These are phyloP conservation scores for Aleiodes alternator DNA, from an alignment of 2,888 invertebrate species.

Conservation along the genomic window DNA sequence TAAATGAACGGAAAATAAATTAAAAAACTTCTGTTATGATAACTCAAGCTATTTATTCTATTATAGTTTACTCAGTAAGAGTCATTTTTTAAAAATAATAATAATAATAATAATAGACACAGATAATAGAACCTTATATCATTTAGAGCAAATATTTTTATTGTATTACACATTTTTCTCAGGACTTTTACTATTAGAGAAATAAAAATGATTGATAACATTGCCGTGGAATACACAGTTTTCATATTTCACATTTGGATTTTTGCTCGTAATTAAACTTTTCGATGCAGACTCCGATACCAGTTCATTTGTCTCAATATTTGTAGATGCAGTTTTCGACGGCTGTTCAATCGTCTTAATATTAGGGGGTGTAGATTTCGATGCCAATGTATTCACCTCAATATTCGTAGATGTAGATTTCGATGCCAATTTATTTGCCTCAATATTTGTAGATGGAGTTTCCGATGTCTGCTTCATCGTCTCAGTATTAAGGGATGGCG, in stretches of 20 bases:
- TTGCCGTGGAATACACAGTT: conserved; percentile 47
- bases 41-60: conserved; percentile 18
- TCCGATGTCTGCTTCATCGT: conserved; percentile 21
- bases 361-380: conserved; percentile 19
- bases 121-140: background rate
- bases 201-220: conserved; percentile 46
- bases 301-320: no score
- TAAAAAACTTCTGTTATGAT: conserved; percentile 27
- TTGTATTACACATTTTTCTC: conserved; percentile 29
- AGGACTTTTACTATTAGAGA: conserved; percentile 22
- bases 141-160: conserved; percentile 23
- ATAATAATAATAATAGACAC: no score
- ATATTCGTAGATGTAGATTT: conserved; percentile 11
- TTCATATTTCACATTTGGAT: conserved; percentile 38
- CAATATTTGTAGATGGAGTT: conserved; percentile 24
- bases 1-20: conserved; percentile 14
- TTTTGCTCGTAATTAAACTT: conserved; percentile 38
- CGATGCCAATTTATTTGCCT: conserved; percentile 23
- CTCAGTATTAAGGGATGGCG: conserved; percentile 10
- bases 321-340: no score
- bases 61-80: background rate
- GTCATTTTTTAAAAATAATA: no score
- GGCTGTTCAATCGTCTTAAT: no score
- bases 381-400: conserved; percentile 27
- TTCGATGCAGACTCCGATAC: background rate